Conservation (phyloP, 2,113 vertebrate species). For the Gallinago paraguaiae region DNA sequence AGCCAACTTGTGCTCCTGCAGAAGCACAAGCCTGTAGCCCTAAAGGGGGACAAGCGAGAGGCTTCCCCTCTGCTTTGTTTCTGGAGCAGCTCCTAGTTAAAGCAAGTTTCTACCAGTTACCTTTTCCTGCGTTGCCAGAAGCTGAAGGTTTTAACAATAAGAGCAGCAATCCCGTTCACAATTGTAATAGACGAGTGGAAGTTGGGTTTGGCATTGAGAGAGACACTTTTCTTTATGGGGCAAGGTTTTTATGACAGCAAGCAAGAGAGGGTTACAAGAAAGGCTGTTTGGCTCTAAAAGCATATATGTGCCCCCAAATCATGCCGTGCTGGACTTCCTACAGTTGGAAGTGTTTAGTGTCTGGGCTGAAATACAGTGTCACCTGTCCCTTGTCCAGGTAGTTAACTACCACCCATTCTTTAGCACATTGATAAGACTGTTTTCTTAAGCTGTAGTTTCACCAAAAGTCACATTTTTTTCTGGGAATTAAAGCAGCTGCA, state of each 20-base stretch:
- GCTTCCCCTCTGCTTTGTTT: rapidly evolving
- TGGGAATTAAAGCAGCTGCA: neutral
- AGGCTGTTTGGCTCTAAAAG: neutral
- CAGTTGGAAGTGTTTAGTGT: neutral
- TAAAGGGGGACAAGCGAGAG: neutral
- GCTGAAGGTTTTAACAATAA: neutral
- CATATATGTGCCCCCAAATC: neutral
- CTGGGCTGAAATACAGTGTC: neutral
- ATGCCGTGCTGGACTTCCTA: neutral
- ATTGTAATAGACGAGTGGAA: neutral
- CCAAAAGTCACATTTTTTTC: neutral
- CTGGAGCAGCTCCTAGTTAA: neutral
- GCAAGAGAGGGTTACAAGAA: neutral
- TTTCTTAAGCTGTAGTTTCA: neutral
- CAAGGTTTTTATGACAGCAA: neutral
- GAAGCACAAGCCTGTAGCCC: neutral
- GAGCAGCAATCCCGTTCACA: neutral
- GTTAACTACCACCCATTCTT: neutral
- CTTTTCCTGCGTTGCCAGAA: neutral
- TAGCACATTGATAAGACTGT: neutral
- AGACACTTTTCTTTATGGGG: neutral
- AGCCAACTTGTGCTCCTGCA: neutral
- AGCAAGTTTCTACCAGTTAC: neutral
- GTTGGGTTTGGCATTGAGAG: neutral
- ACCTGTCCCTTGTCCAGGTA: neutral